Base-by-base conservation (phyloP, 2,888 invertebrate genomes). In the Caenorhabditis japonica region DNA sequence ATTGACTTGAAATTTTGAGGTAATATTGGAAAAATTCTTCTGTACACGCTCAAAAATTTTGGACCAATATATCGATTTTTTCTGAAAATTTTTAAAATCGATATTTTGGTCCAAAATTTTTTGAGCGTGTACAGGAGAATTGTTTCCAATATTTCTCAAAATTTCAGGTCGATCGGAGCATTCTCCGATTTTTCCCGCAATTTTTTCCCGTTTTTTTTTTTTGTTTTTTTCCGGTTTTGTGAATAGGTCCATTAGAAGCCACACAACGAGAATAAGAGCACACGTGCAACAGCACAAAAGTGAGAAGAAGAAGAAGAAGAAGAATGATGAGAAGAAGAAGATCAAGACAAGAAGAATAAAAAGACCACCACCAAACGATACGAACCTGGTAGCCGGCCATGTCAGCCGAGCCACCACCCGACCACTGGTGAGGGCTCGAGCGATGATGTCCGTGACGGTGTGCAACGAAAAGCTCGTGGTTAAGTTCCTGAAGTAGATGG, bases 381-480 rank as follows among this genome's bases (percentile, higher is more conserved):
- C 62, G 52, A 66, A 73, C 66, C 66, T 66, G 68, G 60, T 53
- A 66, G 66, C 66, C 58, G 51, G 68, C 52, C 47, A 60, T 17
- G 39, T 66, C 60, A 60, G 53, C 59, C 72, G 60, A 52, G 34
- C 55, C 59, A 66, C 55, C 51, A n/a, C n/a, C n/a, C 53, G 71
- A 59, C 71, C 71, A 72, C 38, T 39, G 30, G 15, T 64, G 64
- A 21, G 59, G 72, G 58, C 66, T 72, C 12, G 64, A 23, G 30
- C 64, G 66, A 47, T 47, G 56, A 47, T 47, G 56, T 51, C 62
- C 62, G 53, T 51, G 52, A 34, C 79, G 72, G 58, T 75, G 75
- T 44, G 77, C 73, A 38, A 80, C 76, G 70, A 80, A 80, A 46
- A 80, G 68, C 55, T 80, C 80, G 59, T 76, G 80, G 47, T 75